These are phyloP conservation scores for Proteles cristata DNA, from an alignment of 2,113 vertebrate species.

Conservation along the genomic window DNA sequence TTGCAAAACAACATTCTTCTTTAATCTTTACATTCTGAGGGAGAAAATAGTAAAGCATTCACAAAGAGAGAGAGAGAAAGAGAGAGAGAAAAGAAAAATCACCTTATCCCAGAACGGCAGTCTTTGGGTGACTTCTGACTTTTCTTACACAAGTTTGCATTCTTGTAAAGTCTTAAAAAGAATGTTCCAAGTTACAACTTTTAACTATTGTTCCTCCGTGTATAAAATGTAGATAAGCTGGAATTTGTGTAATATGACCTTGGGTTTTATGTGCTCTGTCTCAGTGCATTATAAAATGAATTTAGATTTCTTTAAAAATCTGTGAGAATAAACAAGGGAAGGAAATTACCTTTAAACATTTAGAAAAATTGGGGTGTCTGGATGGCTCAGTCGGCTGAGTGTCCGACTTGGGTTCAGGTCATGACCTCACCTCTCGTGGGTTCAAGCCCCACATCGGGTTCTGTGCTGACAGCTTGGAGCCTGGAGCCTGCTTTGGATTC, in stretches of 20 bases:
- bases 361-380: not conserved
- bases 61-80: not conserved
- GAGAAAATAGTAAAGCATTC: not conserved
- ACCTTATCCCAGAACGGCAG: not conserved
- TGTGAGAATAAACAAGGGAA: conserved; percentile 16
- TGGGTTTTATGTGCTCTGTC: not conserved
- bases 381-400: no score
- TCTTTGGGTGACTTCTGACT: not conserved
- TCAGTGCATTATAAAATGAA: conserved; percentile 33
- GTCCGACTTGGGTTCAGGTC: no score
- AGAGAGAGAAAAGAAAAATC: not conserved
- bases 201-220: not conserved
- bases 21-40: conserved; percentile 5
- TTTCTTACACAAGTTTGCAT: conserved; percentile 1
- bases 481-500: no score
- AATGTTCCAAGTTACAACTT: not conserved
- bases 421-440: no score
- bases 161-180: not conserved
- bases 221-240: not conserved
- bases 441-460: no score
- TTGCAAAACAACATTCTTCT: not conserved
- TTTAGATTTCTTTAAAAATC: not conserved
- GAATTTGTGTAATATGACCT: not conserved
- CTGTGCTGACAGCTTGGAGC: no score
- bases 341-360: conserved; percentile 11